A percentile compares a stretch with the other conserved stretches of the same genome.
phyloP scores from a whole-genome alignment of 2,113 vertebrate genomes.

The Lophius piscatorius region DNA sequence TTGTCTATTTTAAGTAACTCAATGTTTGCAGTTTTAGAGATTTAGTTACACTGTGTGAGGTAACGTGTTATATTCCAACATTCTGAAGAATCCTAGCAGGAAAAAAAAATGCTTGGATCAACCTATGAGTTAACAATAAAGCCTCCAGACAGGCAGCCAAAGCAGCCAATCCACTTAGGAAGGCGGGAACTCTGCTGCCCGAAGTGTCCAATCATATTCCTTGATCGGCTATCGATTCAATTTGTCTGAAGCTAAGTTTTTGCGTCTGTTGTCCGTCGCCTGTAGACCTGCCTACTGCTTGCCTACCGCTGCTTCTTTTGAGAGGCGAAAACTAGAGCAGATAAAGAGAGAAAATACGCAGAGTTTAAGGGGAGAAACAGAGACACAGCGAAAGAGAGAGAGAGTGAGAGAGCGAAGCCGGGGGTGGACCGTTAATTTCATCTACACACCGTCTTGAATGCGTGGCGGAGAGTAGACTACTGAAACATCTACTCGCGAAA shows the following conservation, averaged over 20 bases:
- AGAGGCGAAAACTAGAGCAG: constrained; percentile 24
- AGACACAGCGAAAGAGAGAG: constrained; percentile 36
- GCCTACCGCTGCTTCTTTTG: constrained; percentile 38
- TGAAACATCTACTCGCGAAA: constrained; percentile 48
- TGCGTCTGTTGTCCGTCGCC: constrained; percentile 55
- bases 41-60: background rate
- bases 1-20: too few species aligned
- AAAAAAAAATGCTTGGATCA: constrained; percentile 33
- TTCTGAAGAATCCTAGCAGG: background rate
- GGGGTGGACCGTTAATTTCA: constrained; percentile 73
- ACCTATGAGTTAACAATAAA: constrained; percentile 58
- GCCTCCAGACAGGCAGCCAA: constrained; percentile 42
- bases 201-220: constrained; percentile 67
- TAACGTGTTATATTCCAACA: constrained; percentile 5
- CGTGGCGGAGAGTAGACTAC: constrained; percentile 62
- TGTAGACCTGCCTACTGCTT: constrained; percentile 61
- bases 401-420: constrained; percentile 43
- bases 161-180: constrained; percentile 57
- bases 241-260: constrained; percentile 76
- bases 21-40: too few species aligned
- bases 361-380: constrained; percentile 26
- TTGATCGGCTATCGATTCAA: constrained; percentile 51
- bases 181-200: constrained; percentile 36
- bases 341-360: constrained; percentile 47
- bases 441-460: constrained; percentile 69